A percentile compares a stretch with the other conserved stretches of the same genome.
Evolutionary conservation across 2,888 invertebrate species (phyloP).

Genomic region (Peribatodes rhomboidaria): DNA sequence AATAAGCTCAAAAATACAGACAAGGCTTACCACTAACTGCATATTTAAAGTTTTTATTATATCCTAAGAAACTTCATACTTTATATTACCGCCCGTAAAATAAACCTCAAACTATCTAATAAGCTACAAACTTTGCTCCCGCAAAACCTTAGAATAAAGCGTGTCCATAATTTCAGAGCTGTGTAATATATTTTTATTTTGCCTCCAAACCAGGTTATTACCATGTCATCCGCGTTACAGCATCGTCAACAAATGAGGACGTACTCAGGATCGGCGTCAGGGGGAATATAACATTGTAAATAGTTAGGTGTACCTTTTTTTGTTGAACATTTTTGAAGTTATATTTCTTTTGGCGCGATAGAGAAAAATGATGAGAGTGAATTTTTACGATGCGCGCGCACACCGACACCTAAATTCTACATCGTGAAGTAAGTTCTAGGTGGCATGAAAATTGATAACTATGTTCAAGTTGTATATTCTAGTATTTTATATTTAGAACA

Average conservation of each 20-base stretch:
- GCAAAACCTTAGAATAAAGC: constrained; percentile 16
- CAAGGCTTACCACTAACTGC: neutral
- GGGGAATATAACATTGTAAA: neutral
- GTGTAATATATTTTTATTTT: constrained; percentile 24
- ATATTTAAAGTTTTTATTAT: neutral
- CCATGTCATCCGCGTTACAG: constrained; percentile 32
- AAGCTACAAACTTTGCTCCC: constrained; percentile 12
- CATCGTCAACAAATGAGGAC: constrained; percentile 25
- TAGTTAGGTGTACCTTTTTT: too few species aligned
- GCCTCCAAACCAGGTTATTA: constrained; percentile 31
- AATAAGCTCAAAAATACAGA: neutral
- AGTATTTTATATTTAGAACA: too few species aligned
- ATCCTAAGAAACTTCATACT: constrained; percentile 6
- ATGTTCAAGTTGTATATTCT: too few species aligned
- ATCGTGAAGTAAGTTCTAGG: too few species aligned
- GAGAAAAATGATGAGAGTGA: too few species aligned
- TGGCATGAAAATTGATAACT: too few species aligned
- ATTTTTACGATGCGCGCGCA: too few species aligned
- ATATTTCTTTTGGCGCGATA: too few species aligned
- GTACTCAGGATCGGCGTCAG: neutral
- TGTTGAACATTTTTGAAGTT: too few species aligned
- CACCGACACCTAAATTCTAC: too few species aligned
- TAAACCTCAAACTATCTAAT: constrained; percentile 20
- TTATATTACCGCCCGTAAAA: constrained; percentile 7
- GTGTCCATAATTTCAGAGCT: constrained; percentile 15